Evolutionary conservation across 1,140 invertebrate genomes (phyloP).

Genomic region (Myzus persicae): DNA sequence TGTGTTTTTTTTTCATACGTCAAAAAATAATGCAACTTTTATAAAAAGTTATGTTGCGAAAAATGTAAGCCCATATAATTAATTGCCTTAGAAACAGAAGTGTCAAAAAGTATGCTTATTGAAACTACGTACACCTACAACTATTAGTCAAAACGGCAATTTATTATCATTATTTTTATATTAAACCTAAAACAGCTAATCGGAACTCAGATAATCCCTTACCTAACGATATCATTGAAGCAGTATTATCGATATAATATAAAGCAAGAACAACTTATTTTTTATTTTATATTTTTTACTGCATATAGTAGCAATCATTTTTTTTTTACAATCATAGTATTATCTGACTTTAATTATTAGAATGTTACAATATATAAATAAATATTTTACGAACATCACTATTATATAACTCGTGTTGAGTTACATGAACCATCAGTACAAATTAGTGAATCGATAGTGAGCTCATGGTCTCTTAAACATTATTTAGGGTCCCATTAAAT

Average conservation of each 20-base stretch:
- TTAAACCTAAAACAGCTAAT: not conserved
- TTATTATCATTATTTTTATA: slow-evolving; percentile 29
- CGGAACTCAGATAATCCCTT: not conserved
- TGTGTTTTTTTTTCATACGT: not conserved
- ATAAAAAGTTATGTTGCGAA: not conserved
- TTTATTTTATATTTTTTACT: not conserved
- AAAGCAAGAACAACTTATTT: not conserved
- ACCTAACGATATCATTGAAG: not conserved
- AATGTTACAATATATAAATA: not conserved
- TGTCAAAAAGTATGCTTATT: slow-evolving; percentile 24
- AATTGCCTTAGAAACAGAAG: not conserved
- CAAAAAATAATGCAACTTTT: slow-evolving; percentile 11
- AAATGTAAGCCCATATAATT: slow-evolving; percentile 30
- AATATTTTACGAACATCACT: not conserved
- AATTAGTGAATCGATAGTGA: no score
- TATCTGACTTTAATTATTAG: not conserved
- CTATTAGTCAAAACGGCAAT: not conserved
- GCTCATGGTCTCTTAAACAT: no score
- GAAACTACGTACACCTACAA: not conserved
- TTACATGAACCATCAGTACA: not conserved
- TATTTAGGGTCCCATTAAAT: no score
- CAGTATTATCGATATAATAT: not conserved
- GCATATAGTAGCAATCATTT: not conserved
- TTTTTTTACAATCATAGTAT: not conserved
- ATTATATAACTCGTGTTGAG: not conserved